Percentiles rank a stretch among this genome's conserved stretches.
These are phyloP conservation scores for Drosophila antonietae DNA, from an alignment of 2,888 invertebrate species.

Conservation along the genomic window DNA sequence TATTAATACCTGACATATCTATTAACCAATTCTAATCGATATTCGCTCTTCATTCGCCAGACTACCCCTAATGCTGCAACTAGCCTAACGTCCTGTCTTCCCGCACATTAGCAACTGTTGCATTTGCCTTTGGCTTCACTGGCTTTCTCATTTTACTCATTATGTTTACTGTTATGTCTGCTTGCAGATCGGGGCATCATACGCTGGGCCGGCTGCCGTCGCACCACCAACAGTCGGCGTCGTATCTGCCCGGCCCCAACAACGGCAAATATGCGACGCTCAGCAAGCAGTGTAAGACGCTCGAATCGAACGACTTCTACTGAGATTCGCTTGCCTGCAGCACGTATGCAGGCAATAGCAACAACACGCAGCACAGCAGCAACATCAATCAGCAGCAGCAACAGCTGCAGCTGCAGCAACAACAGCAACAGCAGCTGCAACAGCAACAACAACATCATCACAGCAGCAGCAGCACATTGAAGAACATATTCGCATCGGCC, in stretches of 20 bases:
- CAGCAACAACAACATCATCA: slow-evolving; percentile 45
- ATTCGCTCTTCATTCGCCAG: slow-evolving; percentile 14
- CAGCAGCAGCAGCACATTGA: slow-evolving; percentile 72
- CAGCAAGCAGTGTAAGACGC: slow-evolving; percentile 97
- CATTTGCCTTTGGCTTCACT: neutral
- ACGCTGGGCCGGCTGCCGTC: slow-evolving; percentile 89
- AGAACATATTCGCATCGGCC: slow-evolving; percentile 83
- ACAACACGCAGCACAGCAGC: slow-evolving; percentile 72
- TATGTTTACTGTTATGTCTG: slow-evolving; percentile 15
- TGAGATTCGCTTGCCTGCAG: slow-evolving; percentile 90
- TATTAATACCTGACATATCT: neutral
- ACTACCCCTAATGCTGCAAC: slow-evolving; percentile 42
- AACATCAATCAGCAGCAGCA: slow-evolving; percentile 39
- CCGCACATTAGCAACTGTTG: slow-evolving; percentile 29
- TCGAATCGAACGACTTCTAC: slow-evolving; percentile 97
- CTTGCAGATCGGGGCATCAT: slow-evolving; percentile 85
- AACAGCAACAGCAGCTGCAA: slow-evolving; percentile 44
- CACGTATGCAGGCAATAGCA: slow-evolving; percentile 85
- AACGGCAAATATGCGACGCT: slow-evolving; percentile 96
- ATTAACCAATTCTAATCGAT: neutral
- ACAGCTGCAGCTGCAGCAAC: slow-evolving; percentile 60
- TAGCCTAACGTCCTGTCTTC: slow-evolving; percentile 31
- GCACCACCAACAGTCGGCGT: slow-evolving; percentile 83
- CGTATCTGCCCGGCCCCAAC: slow-evolving; percentile 87
- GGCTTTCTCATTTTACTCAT: neutral